phyloP scores from a whole-genome alignment of 2,113 vertebrate genomes.

The Semicossyphus pulcher region DNA sequence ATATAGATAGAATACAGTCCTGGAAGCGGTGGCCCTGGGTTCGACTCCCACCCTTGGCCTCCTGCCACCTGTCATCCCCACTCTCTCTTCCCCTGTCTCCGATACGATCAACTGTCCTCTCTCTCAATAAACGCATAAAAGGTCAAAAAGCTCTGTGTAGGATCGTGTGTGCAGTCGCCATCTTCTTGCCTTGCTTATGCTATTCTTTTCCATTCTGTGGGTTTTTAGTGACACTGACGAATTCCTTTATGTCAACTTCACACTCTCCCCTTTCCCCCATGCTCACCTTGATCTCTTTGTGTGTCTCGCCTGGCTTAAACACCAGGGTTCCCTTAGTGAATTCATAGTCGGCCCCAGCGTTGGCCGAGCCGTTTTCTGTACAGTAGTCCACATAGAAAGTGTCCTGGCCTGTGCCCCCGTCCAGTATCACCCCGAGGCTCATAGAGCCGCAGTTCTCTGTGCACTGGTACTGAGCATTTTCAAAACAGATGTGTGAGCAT shows the following conservation, averaged over 20 bases:
- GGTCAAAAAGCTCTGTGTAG: too few relatives aligned
- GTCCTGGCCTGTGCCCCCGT: conserved; percentile 84
- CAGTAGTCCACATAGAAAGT: conserved; percentile 94
- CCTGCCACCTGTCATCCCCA: too few relatives aligned
- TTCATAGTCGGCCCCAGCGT: conserved; percentile 91
- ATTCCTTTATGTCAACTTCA: background rate
- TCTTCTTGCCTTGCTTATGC: too few relatives aligned
- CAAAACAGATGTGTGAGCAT: conserved; percentile 89
- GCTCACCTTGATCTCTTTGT: conserved; percentile 82
- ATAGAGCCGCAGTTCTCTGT: conserved; percentile 91
- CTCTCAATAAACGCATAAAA: too few relatives aligned
- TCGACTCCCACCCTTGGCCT: too few relatives aligned
- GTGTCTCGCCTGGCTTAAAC: conserved; percentile 83
- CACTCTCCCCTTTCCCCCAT: background rate
- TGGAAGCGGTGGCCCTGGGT: too few relatives aligned
- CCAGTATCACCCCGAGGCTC: conserved; percentile 85
- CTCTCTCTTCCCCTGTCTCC: too few relatives aligned
- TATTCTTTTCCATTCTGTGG: too few relatives aligned
- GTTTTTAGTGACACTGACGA: too few relatives aligned
- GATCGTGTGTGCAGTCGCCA: too few relatives aligned
- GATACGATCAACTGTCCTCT: too few relatives aligned
- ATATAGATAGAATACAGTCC: too few relatives aligned
- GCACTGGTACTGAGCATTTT: conserved; percentile 91
- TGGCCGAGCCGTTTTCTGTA: conserved; percentile 95
- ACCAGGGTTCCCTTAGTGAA: conserved; percentile 79